Conservation (phyloP, 2,797 vertebrate genomes). For the Austrolebias charrua region DNA sequence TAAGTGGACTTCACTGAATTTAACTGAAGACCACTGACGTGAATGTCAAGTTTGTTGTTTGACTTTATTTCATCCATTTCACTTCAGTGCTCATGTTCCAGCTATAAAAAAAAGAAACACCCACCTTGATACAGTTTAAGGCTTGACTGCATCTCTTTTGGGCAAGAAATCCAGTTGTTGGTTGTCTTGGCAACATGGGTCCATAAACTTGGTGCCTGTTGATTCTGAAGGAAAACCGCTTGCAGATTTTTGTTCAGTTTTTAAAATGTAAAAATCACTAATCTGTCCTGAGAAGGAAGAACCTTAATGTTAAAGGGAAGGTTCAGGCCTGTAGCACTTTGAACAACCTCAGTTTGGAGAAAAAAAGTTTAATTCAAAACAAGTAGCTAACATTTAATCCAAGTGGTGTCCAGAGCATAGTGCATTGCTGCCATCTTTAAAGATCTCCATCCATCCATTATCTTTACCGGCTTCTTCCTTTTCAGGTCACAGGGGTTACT, state of each 20-base stretch:
- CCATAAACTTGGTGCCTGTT: slow-evolving; percentile 2
- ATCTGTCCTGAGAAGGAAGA: neutral
- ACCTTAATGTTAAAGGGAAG: neutral
- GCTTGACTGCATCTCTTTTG: neutral
- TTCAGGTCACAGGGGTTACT: no score
- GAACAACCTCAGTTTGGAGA: no score
- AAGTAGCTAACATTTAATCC: no score
- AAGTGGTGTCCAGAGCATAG: no score
- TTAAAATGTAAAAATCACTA: neutral
- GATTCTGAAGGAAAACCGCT: neutral
- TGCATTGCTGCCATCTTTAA: no score
- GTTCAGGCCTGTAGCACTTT: no score
- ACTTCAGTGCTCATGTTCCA: neutral
- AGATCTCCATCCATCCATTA: no score
- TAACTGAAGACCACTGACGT: no score
- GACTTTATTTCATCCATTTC: neutral
- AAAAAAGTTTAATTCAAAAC: no score
- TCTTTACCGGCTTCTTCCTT: no score
- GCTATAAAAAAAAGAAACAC: neutral
- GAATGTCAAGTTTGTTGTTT: no score
- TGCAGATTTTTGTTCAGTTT: neutral
- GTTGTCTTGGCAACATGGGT: slow-evolving; percentile 2
- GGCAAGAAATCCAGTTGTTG: neutral
- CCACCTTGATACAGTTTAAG: neutral
- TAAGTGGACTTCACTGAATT: no score